phyloP scores from a whole-genome alignment of 2,113 vertebrate species.

The Ammodytes dubius region DNA sequence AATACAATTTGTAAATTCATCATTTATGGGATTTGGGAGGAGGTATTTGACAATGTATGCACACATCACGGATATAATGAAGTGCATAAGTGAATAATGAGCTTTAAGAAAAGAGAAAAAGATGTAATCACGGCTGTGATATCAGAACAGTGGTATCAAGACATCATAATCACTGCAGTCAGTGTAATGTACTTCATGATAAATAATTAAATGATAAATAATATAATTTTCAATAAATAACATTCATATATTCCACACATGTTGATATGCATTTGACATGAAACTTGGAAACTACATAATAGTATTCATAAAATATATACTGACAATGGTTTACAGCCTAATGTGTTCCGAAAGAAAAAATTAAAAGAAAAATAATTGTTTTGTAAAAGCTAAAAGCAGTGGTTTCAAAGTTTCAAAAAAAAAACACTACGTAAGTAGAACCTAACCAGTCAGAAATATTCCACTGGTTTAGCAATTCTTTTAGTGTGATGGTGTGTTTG shows the following conservation, averaged over 20 bases:
- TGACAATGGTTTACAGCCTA: neutral
- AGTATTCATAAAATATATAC: neutral
- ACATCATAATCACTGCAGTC: neutral
- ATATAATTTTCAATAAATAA: neutral
- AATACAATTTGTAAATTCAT: neutral
- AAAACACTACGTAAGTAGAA: neutral
- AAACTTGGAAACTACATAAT: neutral
- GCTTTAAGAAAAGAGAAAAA: neutral
- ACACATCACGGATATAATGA: neutral
- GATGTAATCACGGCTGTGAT: neutral
- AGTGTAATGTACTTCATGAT: neutral
- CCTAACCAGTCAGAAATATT: neutral
- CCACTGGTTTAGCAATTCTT: constrained; percentile 4
- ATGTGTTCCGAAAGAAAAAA: neutral
- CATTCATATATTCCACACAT: neutral
- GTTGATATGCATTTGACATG: neutral
- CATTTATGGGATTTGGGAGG: neutral
- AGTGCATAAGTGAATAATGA: neutral
- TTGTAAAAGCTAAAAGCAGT: neutral
- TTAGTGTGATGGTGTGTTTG: constrained; percentile 31
- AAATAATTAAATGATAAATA: neutral
- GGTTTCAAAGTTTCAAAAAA: neutral
- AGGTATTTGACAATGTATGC: neutral
- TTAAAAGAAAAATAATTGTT: too few relatives aligned
- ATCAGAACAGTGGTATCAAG: neutral